A percentile compares a stretch with the other conserved stretches of the same genome.
These are phyloP conservation scores for Synergus itoensis DNA, from an alignment of 2,888 invertebrate species.

Conservation along the genomic window DNA sequence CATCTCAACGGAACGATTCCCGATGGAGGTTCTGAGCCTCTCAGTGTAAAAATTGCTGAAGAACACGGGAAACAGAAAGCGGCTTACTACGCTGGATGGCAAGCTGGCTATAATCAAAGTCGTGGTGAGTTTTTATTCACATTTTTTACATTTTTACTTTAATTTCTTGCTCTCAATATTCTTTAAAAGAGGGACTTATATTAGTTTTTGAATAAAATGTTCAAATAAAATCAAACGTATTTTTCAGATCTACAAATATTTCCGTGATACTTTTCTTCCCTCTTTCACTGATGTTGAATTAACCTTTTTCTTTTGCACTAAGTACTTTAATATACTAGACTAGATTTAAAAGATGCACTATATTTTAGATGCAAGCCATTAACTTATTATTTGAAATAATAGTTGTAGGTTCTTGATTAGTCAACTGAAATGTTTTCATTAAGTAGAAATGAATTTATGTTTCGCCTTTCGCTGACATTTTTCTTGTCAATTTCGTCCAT, in stretches of 20 bases:
- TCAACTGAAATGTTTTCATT: not conserved
- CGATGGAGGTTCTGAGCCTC: slow-evolving; percentile 90
- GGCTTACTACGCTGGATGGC: slow-evolving; percentile 85
- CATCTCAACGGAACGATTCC: slow-evolving; percentile 91
- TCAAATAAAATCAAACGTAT: not conserved
- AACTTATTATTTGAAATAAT: not conserved
- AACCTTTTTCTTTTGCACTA: not conserved
- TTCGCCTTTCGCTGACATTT: not conserved
- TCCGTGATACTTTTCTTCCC: not conserved
- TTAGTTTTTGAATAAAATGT: not conserved
- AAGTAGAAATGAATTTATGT: too few relatives aligned
- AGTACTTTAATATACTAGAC: not conserved
- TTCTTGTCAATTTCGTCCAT: slow-evolving; percentile 27
- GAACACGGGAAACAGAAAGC: slow-evolving; percentile 92
- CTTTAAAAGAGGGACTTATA: not conserved
- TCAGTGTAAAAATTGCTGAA: slow-evolving; percentile 92
- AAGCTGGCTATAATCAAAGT: slow-evolving; percentile 84
- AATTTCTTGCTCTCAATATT: not conserved
- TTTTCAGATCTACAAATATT: not conserved
- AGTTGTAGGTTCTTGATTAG: not conserved
- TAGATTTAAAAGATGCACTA: not conserved
- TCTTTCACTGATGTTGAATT: slow-evolving; percentile 9
- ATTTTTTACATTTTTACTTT: not conserved
- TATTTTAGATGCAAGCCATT: not conserved
- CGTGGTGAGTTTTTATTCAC: slow-evolving; percentile 72